phyloP scores from a whole-genome alignment of 1,140 invertebrate genomes.

The Grapholita molesta region DNA sequence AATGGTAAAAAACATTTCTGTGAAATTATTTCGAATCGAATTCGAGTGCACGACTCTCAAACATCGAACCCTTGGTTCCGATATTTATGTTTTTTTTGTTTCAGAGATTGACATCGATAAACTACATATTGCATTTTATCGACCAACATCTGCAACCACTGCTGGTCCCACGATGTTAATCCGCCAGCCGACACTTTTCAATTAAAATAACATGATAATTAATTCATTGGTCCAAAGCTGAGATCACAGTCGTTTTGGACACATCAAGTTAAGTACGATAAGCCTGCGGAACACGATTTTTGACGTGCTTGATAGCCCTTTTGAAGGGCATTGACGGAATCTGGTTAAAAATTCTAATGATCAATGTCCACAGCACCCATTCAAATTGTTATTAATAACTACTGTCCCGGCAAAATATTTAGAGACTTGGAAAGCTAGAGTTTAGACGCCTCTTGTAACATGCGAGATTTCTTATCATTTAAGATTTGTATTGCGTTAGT shows the following conservation, averaged over 20 bases:
- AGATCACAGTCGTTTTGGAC: neutral
- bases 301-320: neutral
- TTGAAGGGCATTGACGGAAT: neutral
- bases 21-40: too few species aligned
- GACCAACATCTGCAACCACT: neutral
- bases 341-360: neutral
- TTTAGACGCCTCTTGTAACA: too few species aligned
- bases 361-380: neutral
- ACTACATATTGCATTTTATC: neutral
- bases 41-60: too few species aligned
- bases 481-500: too few species aligned
- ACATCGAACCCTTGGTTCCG: too few species aligned
- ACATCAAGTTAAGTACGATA: neutral
- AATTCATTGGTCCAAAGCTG: neutral
- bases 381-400: too few species aligned
- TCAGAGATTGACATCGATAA: neutral
- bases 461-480: too few species aligned
- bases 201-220: slow-evolving; percentile 13
- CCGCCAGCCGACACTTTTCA: slow-evolving; percentile 2
- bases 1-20: too few species aligned
- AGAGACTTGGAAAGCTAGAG: too few species aligned
- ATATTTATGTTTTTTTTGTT: too few species aligned
- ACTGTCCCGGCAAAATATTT: too few species aligned
- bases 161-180: neutral
- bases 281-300: neutral